A percentile compares a stretch with the other conserved stretches of the same genome.
Evolutionary conservation across 2,797 vertebrate genomes (phyloP).

Genomic region (Heliangelus exortis): DNA sequence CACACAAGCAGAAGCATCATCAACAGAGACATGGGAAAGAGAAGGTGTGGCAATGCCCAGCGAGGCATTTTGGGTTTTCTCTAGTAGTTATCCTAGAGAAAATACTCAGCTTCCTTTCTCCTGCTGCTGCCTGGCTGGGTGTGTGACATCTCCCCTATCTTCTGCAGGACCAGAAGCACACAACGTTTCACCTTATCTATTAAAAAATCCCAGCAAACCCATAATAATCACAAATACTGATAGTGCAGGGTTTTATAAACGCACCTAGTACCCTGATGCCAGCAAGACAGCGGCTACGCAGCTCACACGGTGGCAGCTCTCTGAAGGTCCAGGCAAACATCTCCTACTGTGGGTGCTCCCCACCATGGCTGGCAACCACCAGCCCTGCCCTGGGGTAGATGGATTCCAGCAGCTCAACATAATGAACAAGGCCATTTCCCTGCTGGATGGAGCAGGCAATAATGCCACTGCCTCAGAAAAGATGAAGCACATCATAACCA

Average conservation of each 20-base stretch:
- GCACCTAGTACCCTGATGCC: accelerated
- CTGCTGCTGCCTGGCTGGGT: neutral
- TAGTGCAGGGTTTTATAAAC: neutral
- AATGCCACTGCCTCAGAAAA: neutral
- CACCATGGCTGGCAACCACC: accelerated
- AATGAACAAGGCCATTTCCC: neutral
- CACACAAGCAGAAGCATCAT: accelerated
- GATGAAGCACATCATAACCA: neutral
- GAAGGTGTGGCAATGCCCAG: neutral
- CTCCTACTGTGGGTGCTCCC: neutral
- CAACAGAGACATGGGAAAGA: neutral
- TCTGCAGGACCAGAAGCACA: neutral
- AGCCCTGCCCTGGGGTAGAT: neutral
- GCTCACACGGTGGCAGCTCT: accelerated
- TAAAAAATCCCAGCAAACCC: neutral
- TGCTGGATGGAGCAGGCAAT: neutral
- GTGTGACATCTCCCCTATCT: neutral
- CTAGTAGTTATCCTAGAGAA: neutral
- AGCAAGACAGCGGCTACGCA: accelerated
- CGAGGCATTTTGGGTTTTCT: neutral
- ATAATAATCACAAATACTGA: neutral
- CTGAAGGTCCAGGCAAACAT: neutral
- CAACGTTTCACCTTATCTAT: accelerated
- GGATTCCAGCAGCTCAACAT: neutral
- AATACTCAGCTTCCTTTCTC: too few species aligned